Base-by-base conservation (phyloP, 2,113 vertebrate species). In the Tiliqua scincoides region DNA sequence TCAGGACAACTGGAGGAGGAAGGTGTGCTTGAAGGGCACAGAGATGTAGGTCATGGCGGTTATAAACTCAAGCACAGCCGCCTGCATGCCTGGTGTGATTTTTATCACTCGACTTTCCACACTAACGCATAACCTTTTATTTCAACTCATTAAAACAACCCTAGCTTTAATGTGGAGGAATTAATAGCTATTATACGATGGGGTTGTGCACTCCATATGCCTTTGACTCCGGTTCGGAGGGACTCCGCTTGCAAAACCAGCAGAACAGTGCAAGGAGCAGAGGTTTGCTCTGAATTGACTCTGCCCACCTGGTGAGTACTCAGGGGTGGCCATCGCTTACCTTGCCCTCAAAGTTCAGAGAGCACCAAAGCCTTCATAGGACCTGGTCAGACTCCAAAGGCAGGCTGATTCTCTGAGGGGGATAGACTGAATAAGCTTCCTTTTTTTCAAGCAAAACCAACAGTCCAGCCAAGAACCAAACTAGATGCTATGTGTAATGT, bases 121-220 rank as follows among this genome's bases (percentile, higher is more conserved):
- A 82, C 75, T 86, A 76, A 75, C 70, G 62, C 65, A 91, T 81
- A 43, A 62, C 7, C 90, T 52, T 71, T 82, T 84, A 91, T 92
- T 92, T 92, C 88, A 89, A 43, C 85, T 84, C 84, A 86, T 92
- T 92, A 90, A 57, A 94, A 82, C 30, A 82, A 57, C 37, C 85
- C 57, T 67, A n/a, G 84, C 84, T 84, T 88, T 84, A 93, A 52
- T 68, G 70, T 37, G 17, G 82, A 32, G 73, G 17, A 82, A 35
- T 93, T 87, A 86, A 78, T 85, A 54, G 68, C 83, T 76, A 86
- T 91, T 86, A 85, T 37, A 52, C 70, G 8, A n/a, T 32, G 75
- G 7, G 79, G 88, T 6, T 76, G 18, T 43, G 78, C 59, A 63
- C 35, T 73, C 87, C 77, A 91, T 84, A 85, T 12, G 35, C 48